A percentile compares a stretch with the other conserved stretches of the same genome.
phyloP scores from a whole-genome alignment of 2,888 invertebrate species.

The Zelleria hepariella region DNA sequence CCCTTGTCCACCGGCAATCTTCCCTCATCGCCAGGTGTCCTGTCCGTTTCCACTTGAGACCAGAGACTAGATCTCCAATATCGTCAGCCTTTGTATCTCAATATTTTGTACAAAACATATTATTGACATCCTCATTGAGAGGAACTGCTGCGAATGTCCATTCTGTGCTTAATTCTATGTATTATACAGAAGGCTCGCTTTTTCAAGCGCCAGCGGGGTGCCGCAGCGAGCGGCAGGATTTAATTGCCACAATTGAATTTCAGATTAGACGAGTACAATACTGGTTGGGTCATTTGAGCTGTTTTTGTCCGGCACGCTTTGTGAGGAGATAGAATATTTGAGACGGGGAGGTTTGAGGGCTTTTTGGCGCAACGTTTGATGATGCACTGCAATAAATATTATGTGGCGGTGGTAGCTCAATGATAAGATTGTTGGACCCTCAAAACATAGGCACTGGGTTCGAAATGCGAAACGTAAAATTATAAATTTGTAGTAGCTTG shows the following conservation, averaged over 20 bases:
- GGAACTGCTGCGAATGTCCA: not conserved
- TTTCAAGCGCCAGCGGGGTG: conserved; percentile 27
- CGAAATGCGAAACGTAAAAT: no score
- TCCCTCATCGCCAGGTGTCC: no score
- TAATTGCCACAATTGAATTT: conserved; percentile 41
- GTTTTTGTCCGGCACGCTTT: conserved; percentile 1
- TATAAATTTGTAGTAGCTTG: no score
- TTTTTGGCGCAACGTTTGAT: not conserved
- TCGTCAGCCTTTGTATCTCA: no score
- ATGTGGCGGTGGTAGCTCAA: no score
- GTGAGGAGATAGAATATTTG: not conserved
- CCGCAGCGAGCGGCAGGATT: conserved; percentile 23
- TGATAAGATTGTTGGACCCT: no score
- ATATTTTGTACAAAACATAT: no score
- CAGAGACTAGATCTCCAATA: no score
- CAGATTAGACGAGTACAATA: conserved; percentile 19
- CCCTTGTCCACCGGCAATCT: no score
- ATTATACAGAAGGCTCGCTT: not conserved
- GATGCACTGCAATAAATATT: no score
- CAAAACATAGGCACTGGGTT: no score
- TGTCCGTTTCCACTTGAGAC: no score
- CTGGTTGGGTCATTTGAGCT: conserved; percentile 2
- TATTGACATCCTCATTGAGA: not conserved
- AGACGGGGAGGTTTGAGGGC: not conserved
- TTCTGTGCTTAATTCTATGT: not conserved